These are phyloP conservation scores for Zalophus californianus DNA, from an alignment of 2,797 vertebrate genomes.

Conservation along the genomic window DNA sequence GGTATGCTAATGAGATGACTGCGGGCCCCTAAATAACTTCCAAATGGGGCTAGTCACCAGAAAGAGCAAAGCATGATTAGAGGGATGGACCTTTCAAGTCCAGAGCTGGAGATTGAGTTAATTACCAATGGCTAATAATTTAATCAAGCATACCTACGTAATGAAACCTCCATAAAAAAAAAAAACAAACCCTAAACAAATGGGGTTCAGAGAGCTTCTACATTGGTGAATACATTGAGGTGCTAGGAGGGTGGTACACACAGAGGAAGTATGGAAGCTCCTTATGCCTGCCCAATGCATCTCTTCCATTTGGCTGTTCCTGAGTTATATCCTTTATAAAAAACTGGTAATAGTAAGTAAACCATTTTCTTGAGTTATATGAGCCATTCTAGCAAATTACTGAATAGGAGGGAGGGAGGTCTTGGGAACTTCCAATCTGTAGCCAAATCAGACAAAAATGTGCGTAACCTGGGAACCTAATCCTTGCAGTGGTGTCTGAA, in stretches of 20 bases:
- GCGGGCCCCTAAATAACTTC: neutral
- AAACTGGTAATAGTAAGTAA: neutral
- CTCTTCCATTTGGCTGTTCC: neutral
- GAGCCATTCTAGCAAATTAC: neutral
- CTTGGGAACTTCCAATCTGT: neutral
- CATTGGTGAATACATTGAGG: neutral
- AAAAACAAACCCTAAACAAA: neutral
- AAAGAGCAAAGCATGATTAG: neutral
- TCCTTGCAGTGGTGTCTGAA: neutral
- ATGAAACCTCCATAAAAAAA: neutral
- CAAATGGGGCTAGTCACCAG: neutral
- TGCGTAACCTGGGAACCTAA: neutral
- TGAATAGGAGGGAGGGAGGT: rapidly evolving
- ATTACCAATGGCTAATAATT: neutral
- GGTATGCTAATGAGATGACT: neutral
- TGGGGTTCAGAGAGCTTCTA: neutral
- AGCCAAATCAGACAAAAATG: neutral
- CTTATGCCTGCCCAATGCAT: rapidly evolving
- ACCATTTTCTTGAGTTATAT: neutral
- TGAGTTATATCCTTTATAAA: neutral
- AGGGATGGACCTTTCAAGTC: neutral
- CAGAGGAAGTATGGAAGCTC: neutral
- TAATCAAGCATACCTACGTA: neutral
- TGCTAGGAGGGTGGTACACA: rapidly evolving
- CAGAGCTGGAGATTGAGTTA: neutral